Evolutionary conservation across 1,140 invertebrate species (phyloP), one percentile per base, ranked within the genome.

Genomic region (Sinonovacula constricta): DNA sequence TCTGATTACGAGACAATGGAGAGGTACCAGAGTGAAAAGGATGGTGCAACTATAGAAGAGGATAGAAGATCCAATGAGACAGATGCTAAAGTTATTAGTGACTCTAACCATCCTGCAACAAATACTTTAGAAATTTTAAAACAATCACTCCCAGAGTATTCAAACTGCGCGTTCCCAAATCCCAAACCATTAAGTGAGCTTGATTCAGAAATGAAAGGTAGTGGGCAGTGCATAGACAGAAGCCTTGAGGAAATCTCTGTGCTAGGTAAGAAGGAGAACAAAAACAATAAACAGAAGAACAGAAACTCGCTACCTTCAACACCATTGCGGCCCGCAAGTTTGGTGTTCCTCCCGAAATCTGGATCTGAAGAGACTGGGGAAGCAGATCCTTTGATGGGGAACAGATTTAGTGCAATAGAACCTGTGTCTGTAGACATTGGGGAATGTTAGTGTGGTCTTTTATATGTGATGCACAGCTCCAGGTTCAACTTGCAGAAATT

Each of bases 151-250:
- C 74, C 74, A 39, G 34, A 36, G n/a, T 33, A 68, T 45, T 26
- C 67, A 36, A 53, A 65, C 36, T 69, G 66, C 30, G 26, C 72
- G 2, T 67, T 80, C 22, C 81, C 81, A 31, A 67, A 54, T 15
- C 74, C 66, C 33, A 71, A 74, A 59, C 81, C 78, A 34, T 33
- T 81, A 7, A 67, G 65, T 45, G 81, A 84, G 15, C 63, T 80
- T 22, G 33, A 45, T 74, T 36, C 65, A 49, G 83, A 84, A 18
- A 70, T 80, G 31, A 72, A 62, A 26, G 80, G 80, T 39, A 87
- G 79, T 80, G 82, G 78, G 34, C 88, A 86, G 14, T 88, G 88
- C 71, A 89, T 89, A 53, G 88, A 89, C 70, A 80, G 88, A 67
- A 88, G 87, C 77, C 56, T 89, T 45, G 88, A 89, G 65, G 74